Conservation (phyloP, 2,888 invertebrate genomes). For the Ectobius pallidus region DNA sequence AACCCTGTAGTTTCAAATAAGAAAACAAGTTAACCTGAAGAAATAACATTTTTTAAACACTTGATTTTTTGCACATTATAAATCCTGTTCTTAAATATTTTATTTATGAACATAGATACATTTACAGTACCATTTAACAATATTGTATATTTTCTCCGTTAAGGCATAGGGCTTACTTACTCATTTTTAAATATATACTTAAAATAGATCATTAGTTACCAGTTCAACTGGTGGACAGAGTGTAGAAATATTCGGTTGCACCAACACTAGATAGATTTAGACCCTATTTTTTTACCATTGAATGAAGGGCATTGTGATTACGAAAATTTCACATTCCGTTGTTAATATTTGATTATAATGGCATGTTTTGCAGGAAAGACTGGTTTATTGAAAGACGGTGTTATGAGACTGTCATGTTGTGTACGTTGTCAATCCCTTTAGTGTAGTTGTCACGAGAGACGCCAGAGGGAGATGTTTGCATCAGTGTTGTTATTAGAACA, state of each 20-base stretch:
- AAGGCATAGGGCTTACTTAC: no score
- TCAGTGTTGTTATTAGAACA: conserved; percentile 17
- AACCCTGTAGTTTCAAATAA: no score
- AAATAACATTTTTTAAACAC: no score
- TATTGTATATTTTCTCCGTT: no score
- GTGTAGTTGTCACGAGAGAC: conserved; percentile 7
- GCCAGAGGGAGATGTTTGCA: conserved; percentile 13
- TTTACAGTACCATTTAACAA: no score
- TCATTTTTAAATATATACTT: no score
- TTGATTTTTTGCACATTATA: no score
- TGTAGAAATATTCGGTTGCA: neutral
- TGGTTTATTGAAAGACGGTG: neutral
- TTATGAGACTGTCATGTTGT: conserved; percentile 7
- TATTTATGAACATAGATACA: no score
- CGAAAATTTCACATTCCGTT: conserved; percentile 3
- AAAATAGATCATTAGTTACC: no score
- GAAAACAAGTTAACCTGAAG: no score
- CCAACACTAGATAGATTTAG: conserved; percentile 26
- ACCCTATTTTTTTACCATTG: conserved; percentile 16
- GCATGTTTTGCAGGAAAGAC: conserved; percentile 4
- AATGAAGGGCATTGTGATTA: conserved; percentile 24
- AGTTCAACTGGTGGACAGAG: conserved; percentile 1
- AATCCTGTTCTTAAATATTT: no score
- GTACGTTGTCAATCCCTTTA: neutral
- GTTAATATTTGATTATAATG: neutral